Evolutionary conservation across 2,113 vertebrate species (phyloP).

Genomic region (Halichoerus grypus): DNA sequence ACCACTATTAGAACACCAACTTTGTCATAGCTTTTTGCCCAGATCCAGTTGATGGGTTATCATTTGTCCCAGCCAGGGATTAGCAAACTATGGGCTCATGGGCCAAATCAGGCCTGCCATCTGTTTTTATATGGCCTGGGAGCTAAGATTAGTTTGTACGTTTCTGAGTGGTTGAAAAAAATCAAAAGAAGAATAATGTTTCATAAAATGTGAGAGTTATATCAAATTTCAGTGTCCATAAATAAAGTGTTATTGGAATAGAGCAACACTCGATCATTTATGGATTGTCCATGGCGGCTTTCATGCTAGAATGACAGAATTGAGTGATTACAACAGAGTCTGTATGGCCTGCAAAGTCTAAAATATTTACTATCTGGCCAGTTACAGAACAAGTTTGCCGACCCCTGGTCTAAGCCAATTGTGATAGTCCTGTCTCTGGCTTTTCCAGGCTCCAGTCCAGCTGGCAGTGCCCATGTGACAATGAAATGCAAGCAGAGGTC

Average conservation of each 20-base stretch:
- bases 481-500: slow-evolving; percentile 64
- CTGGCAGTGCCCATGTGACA: slow-evolving; percentile 65
- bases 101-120: not conserved
- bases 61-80: not conserved
- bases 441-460: slow-evolving; percentile 73
- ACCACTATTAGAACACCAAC: not conserved
- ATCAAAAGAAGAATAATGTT: slow-evolving; percentile 27
- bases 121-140: not conserved
- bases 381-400: not conserved
- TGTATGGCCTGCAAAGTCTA: not conserved
- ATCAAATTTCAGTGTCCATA: slow-evolving; percentile 25
- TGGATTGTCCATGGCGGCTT: not conserved
- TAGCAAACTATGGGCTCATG: not conserved
- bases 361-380: slow-evolving; percentile 65
- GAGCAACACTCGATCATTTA: not conserved
- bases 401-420: slow-evolving; percentile 48
- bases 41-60: not conserved
- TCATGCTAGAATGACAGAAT: not conserved
- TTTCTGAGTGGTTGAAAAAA: slow-evolving; percentile 36
- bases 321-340: slow-evolving; percentile 8
- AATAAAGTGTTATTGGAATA: slow-evolving; percentile 37
- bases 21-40: not conserved
- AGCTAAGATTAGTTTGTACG: slow-evolving; percentile 26
- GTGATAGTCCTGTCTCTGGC: slow-evolving; percentile 55
- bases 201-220: not conserved